These are phyloP conservation scores for Catamblyrhynchus diadema DNA, from an alignment of 2,797 vertebrate species.

Conservation along the genomic window DNA sequence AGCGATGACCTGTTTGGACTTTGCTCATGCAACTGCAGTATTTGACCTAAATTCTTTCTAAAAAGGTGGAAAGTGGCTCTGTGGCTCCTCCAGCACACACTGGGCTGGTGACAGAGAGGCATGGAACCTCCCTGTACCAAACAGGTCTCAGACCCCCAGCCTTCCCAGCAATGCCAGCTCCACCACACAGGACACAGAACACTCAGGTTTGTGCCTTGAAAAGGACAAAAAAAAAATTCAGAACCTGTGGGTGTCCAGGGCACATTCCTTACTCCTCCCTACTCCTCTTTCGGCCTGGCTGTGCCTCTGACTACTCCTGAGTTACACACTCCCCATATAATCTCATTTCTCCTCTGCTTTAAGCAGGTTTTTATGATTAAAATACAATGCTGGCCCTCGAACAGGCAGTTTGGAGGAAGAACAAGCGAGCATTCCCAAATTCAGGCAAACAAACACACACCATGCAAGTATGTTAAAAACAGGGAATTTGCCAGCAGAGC, in stretches of 20 bases:
- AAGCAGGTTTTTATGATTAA: neutral
- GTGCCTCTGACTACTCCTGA: neutral
- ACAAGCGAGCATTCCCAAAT: fast-evolving
- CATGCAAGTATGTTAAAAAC: fast-evolving
- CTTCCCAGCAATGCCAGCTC: neutral
- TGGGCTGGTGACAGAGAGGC: neutral
- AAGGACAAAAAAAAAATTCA: neutral
- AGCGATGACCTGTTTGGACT: neutral
- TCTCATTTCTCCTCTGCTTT: neutral
- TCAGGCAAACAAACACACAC: fast-evolving
- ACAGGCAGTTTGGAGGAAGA: neutral
- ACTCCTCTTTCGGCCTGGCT: neutral
- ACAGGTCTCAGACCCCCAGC: fast-evolving
- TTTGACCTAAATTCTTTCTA: neutral
- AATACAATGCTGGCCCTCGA: neutral
- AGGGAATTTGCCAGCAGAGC: fast-evolving
- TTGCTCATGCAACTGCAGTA: neutral
- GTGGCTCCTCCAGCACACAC: neutral
- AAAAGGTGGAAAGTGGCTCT: neutral
- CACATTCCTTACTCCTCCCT: neutral
- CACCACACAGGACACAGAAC: neutral
- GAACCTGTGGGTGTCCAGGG: neutral
- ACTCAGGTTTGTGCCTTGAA: neutral
- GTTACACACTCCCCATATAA: fast-evolving
- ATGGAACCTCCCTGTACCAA: fast-evolving